These are phyloP conservation scores for Bombus waltoni DNA, from an alignment of 1,140 invertebrate species.

Conservation along the genomic window DNA sequence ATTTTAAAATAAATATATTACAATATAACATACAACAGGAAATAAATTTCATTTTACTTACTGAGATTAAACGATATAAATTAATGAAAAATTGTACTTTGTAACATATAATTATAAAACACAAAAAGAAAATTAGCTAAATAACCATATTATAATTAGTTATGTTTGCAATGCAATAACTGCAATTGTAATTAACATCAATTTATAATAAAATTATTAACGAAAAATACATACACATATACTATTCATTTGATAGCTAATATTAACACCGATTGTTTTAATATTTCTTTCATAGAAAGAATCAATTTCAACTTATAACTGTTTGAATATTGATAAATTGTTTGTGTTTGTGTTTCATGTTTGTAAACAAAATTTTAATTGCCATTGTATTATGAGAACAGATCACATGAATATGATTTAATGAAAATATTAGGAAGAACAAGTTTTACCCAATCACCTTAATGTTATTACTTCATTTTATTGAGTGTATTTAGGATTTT, in stretches of 20 bases:
- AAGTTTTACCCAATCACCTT: neutral
- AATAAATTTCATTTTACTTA: neutral
- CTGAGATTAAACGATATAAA: neutral
- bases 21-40: too few species aligned
- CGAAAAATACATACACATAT: neutral
- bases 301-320: neutral
- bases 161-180: neutral
- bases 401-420: neutral
- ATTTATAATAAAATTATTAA: neutral
- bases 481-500: constrained; percentile 8
- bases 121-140: neutral
- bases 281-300: constrained; percentile 38
- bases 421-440: neutral
- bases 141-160: neutral
- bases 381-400: neutral
- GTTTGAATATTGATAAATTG: constrained; percentile 4
- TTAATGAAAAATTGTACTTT: neutral
- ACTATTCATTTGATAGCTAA: neutral
- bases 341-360: neutral
- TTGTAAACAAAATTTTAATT: neutral
- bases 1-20: neutral
- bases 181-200: neutral
- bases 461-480: neutral
- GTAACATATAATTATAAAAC: neutral
- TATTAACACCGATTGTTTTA: neutral